Evolutionary conservation across 2,888 invertebrate species (phyloP).

Genomic region (Spisula subtruncata): DNA sequence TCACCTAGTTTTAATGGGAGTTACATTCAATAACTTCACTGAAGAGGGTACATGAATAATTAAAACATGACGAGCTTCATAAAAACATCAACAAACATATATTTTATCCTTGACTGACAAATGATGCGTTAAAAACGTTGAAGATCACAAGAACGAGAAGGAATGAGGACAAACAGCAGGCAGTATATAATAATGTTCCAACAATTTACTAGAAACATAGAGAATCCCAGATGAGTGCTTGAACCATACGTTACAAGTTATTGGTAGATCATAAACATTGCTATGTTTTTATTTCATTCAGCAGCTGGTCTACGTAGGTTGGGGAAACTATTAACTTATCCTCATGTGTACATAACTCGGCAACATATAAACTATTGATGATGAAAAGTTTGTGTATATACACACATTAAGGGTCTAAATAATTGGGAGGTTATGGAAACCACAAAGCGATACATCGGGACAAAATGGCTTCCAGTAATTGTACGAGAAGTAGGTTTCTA

Average conservation of each 20-base stretch:
- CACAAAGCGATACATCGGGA: too few relatives aligned
- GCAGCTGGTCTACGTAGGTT: not conserved
- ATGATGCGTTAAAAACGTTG: not conserved
- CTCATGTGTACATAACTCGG: not conserved
- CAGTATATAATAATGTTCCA: not conserved
- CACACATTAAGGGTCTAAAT: not conserved
- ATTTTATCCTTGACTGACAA: not conserved
- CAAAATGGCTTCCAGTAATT: too few relatives aligned
- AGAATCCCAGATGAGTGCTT: not conserved
- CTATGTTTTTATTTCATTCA: not conserved
- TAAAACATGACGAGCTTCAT: not conserved
- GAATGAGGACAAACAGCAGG: not conserved
- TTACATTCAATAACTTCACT: slow-evolving; percentile 7
- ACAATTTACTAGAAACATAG: not conserved
- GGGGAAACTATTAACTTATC: slow-evolving; percentile 19
- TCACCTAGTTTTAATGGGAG: not conserved
- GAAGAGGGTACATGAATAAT: not conserved
- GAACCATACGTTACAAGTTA: not conserved
- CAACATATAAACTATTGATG: slow-evolving; percentile 13
- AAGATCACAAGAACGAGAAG: not conserved
- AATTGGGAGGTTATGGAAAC: not conserved
- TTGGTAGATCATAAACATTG: slow-evolving; percentile 18
- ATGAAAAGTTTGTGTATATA: slow-evolving; percentile 5
- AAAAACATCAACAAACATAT: not conserved
- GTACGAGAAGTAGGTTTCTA: too few relatives aligned